Evolutionary conservation across 2,888 invertebrate genomes (phyloP).

Genomic region (Teleiodes luculella): DNA sequence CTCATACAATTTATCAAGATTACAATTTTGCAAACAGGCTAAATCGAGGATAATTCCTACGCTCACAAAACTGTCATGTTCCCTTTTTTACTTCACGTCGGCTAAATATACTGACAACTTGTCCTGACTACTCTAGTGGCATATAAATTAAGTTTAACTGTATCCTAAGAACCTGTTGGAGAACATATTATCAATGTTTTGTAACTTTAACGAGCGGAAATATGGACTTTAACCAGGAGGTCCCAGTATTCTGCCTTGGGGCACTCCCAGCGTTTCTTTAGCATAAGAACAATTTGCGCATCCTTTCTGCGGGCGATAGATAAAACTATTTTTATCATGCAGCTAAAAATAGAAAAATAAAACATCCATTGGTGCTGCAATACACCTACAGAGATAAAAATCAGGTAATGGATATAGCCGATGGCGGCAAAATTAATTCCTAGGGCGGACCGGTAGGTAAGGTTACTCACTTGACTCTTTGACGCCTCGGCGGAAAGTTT

Average conservation of each 20-base stretch:
- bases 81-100: conserved; percentile 20
- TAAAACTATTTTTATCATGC: conserved; percentile 9
- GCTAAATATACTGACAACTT: conserved; percentile 24
- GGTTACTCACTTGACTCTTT: conserved; percentile 89
- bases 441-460: background rate
- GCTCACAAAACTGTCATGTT: conserved; percentile 33
- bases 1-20: conserved; percentile 42
- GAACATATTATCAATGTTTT: conserved; percentile 58
- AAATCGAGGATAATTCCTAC: conserved; percentile 45
- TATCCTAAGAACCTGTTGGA: conserved; percentile 54
- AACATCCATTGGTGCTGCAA: background rate
- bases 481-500: conserved; percentile 93
- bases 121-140: conserved; percentile 38
- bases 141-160: conserved; percentile 62
- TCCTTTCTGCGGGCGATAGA: conserved; percentile 31
- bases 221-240: conserved; percentile 51
- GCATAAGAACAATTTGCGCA: conserved; percentile 28
- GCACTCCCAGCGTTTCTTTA: conserved; percentile 43
- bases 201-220: conserved; percentile 67
- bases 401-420: background rate
- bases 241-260: conserved; percentile 48
- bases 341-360: background rate
- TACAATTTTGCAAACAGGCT: conserved; percentile 31
- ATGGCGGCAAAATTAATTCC: background rate
- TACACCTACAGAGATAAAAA: background rate